phyloP scores from a whole-genome alignment of 1,140 invertebrate species.

The Aphelinus atriplicis region DNA sequence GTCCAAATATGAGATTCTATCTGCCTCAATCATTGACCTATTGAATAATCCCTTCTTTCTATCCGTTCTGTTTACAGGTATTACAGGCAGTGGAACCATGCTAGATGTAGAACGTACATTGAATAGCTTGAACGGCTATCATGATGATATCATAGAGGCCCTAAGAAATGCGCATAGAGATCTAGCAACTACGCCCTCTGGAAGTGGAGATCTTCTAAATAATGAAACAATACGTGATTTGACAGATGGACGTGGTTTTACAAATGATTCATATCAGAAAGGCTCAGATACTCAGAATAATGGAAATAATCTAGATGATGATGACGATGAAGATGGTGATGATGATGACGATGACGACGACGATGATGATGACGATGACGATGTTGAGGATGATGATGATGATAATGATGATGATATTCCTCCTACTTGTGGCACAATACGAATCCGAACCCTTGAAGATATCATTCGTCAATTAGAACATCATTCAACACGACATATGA shows the following conservation, averaged over 20 bases:
- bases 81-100: slow-evolving; percentile 68
- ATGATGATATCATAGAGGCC: slow-evolving; percentile 90
- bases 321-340: slow-evolving; percentile 77
- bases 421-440: slow-evolving; percentile 76
- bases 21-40: too few relatives aligned
- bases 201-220: slow-evolving; percentile 69
- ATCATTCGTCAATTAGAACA: slow-evolving; percentile 90
- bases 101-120: slow-evolving; percentile 84
- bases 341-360: slow-evolving; percentile 78
- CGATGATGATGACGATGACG: too few relatives aligned
- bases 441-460: slow-evolving; percentile 91
- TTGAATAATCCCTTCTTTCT: background rate
- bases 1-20: too few relatives aligned
- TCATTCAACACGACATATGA: slow-evolving; percentile 87
- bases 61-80: slow-evolving; percentile 49
- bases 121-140: slow-evolving; percentile 90
- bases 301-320: slow-evolving; percentile 62
- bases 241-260: slow-evolving; percentile 74
- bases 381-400: slow-evolving; percentile 58
- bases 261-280: slow-evolving; percentile 70
- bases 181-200: slow-evolving; percentile 68
- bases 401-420: slow-evolving; percentile 77
- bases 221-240: slow-evolving; percentile 73
- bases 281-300: slow-evolving; percentile 69
- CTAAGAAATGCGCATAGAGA: slow-evolving; percentile 82